Conservation (phyloP, 2,888 invertebrate species). For the Portevinia maculata region DNA sequence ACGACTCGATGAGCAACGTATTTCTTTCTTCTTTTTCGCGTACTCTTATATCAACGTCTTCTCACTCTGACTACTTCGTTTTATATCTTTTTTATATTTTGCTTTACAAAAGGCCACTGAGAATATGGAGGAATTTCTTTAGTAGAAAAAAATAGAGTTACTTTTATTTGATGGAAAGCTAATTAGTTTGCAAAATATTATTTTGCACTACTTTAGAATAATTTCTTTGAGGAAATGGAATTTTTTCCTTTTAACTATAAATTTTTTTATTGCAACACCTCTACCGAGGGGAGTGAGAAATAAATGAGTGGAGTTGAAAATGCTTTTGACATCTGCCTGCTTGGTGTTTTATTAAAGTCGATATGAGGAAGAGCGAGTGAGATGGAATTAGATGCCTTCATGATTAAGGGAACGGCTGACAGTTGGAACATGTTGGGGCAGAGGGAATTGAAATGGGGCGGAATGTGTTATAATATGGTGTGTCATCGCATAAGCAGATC, state of each 20-base stretch:
- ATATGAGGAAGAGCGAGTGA: conserved; percentile 17
- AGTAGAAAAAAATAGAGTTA: conserved; percentile 47
- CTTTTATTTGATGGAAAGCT: conserved; percentile 20
- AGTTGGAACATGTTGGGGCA: background rate
- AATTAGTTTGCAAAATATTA: conserved; percentile 9
- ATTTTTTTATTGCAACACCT: conserved; percentile 71
- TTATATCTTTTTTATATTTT: conserved; percentile 63
- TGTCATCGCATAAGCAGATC: conserved; percentile 41
- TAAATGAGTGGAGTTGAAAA: conserved; percentile 58
- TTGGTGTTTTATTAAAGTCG: conserved; percentile 42
- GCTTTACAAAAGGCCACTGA: conserved; percentile 72
- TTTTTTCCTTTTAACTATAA: conserved; percentile 63
- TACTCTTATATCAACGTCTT: conserved; percentile 18
- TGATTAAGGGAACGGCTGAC: conserved; percentile 46
- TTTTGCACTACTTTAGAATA: conserved; percentile 49
- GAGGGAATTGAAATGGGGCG: conserved; percentile 24
- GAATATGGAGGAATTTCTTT: conserved; percentile 67
- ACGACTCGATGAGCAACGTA: conserved; percentile 31
- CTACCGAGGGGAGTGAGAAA: conserved; percentile 63
- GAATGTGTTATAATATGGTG: conserved; percentile 48
- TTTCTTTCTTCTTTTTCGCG: conserved; percentile 46
- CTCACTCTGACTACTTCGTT: conserved; percentile 61
- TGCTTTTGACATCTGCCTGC: conserved; percentile 70
- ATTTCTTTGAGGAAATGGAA: conserved; percentile 37
- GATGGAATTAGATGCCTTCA: conserved; percentile 11